Percentiles rank a stretch among this genome's conserved stretches.
phyloP scores from a whole-genome alignment of 2,888 invertebrate species.

The Cerceris ruficornis region DNA sequence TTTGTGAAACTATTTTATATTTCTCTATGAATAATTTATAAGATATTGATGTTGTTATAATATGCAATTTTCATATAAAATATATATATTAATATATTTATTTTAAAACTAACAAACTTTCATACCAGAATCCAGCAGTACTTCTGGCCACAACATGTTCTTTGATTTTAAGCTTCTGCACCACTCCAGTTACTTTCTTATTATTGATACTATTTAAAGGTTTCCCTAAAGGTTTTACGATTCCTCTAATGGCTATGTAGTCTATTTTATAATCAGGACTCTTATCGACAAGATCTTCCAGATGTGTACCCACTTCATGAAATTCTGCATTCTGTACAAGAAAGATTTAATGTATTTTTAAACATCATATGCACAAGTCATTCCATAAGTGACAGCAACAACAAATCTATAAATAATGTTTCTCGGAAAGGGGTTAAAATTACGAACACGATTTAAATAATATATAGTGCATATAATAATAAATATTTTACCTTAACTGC shows the following conservation, averaged over 20 bases:
- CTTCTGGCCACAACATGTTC: conserved; percentile 93
- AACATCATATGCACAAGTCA: conserved; percentile 2
- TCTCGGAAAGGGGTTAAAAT: conserved; percentile 14
- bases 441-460: neutral
- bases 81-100: neutral
- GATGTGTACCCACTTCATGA: conserved; percentile 85
- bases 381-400: neutral
- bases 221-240: conserved; percentile 89
- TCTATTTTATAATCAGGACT: conserved; percentile 86
- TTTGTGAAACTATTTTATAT: neutral
- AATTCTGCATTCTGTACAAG: conserved; percentile 86
- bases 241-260: conserved; percentile 90
- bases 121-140: conserved; percentile 91
- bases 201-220: conserved; percentile 90
- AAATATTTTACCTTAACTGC: conserved; percentile 86
- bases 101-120: neutral
- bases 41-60: neutral
- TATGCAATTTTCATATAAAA: neutral
- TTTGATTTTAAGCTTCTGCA: conserved; percentile 90
- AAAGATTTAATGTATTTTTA: conserved; percentile 34
- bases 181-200: conserved; percentile 88
- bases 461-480: conserved; percentile 7
- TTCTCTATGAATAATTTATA: neutral
- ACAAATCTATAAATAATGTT: neutral
- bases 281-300: conserved; percentile 85